These are phyloP conservation scores for Columba janthina DNA, from an alignment of 2,113 vertebrate genomes.

Conservation along the genomic window DNA sequence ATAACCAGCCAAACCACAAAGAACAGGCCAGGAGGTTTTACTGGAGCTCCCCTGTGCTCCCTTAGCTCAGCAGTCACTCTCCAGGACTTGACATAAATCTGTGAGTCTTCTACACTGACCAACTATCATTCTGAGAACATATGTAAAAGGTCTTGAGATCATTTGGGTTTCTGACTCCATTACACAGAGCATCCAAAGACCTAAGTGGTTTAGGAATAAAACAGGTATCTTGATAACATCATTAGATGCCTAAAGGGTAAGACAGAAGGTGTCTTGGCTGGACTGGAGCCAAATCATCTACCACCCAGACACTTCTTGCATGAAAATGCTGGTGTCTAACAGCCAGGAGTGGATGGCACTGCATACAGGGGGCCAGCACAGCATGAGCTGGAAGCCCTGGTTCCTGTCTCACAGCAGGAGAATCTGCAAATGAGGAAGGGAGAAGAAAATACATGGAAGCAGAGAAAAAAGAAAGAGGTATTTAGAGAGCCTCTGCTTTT, in stretches of 20 bases:
- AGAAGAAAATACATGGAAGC: not conserved
- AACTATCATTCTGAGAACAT: not conserved
- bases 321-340: not conserved
- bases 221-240: not conserved
- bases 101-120: not conserved
- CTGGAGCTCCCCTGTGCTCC: not conserved
- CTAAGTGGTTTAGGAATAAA: not conserved
- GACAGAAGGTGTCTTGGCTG: not conserved
- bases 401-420: slow-evolving; percentile 8
- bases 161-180: not conserved
- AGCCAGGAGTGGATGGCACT: slow-evolving; percentile 13
- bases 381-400: slow-evolving; percentile 18
- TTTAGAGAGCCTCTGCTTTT: not conserved
- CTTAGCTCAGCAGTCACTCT: not conserved
- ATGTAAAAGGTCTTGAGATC: not conserved
- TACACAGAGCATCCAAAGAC: not conserved
- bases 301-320: not conserved
- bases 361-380: not conserved
- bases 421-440: not conserved
- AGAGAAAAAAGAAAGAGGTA: not conserved
- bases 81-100: not conserved
- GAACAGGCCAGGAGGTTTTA: not conserved
- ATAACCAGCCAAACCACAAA: not conserved
- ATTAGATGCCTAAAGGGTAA: not conserved
- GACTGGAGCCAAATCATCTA: not conserved